Conservation (phyloP, 2,113 vertebrate genomes). For the Pteronura brasiliensis region DNA sequence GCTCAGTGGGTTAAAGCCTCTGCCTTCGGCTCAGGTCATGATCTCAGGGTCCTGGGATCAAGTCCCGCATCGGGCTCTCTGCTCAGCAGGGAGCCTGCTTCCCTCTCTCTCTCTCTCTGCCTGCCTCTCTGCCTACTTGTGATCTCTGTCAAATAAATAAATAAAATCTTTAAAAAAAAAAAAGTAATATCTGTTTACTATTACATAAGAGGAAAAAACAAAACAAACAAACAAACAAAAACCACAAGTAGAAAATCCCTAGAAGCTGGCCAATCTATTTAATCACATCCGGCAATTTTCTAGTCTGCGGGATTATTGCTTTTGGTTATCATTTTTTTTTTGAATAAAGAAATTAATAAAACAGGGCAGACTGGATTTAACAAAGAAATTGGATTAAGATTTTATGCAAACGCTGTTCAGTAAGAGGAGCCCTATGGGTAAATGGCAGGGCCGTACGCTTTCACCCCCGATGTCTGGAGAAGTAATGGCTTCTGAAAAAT, state of each 20-base stretch:
- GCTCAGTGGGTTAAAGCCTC: too few relatives aligned
- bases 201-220: slow-evolving; percentile 66
- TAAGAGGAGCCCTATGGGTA: not conserved
- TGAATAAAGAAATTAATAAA: slow-evolving; percentile 71
- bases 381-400: slow-evolving; percentile 15
- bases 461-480: not conserved
- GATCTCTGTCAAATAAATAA: too few relatives aligned
- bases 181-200: slow-evolving; percentile 74
- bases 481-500: not conserved
- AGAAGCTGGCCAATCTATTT: slow-evolving; percentile 75
- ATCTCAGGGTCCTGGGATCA: too few relatives aligned
- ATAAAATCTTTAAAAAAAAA: too few relatives aligned
- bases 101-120: too few relatives aligned
- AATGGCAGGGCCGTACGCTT: not conserved
- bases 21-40: too few relatives aligned
- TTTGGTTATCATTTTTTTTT: slow-evolving; percentile 39
- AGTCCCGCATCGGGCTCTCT: too few relatives aligned
- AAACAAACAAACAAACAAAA: too few relatives aligned
- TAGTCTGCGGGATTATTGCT: slow-evolving; percentile 71
- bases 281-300: slow-evolving; percentile 77
- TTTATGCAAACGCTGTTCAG: not conserved
- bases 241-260: slow-evolving; percentile 62
- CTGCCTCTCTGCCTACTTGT: too few relatives aligned
- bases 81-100: too few relatives aligned
- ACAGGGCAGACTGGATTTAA: slow-evolving; percentile 48